Conservation (phyloP, 2,888 invertebrate genomes). For the Junonia oenone region DNA sequence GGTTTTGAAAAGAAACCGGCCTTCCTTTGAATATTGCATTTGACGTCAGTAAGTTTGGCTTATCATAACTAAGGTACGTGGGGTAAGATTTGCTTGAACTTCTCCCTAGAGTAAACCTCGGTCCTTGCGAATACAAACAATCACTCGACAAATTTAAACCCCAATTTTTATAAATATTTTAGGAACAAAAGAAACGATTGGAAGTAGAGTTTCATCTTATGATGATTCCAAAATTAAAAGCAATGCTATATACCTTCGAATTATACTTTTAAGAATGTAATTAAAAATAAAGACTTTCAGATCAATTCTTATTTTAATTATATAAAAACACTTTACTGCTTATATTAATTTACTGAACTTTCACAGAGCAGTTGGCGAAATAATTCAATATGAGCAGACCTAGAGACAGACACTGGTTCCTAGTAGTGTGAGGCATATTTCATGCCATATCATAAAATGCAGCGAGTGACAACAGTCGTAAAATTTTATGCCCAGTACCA, state of each 20-base stretch:
- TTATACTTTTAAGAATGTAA: too few species aligned
- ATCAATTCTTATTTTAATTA: background rate
- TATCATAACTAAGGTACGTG: slow-evolving; percentile 41
- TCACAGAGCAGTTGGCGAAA: slow-evolving; percentile 60
- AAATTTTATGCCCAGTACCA: slow-evolving; percentile 65
- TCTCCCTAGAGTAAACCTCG: slow-evolving; percentile 26
- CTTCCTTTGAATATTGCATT: slow-evolving; percentile 63
- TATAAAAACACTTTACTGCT: slow-evolving; percentile 22
- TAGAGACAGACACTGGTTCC: slow-evolving; percentile 40
- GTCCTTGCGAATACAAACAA: slow-evolving; percentile 15
- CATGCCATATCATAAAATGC: slow-evolving; percentile 69
- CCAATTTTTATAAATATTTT: slow-evolving; percentile 35
- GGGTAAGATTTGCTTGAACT: slow-evolving; percentile 36
- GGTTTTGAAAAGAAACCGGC: slow-evolving; percentile 53
- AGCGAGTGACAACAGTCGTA: slow-evolving; percentile 67
- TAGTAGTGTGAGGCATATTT: slow-evolving; percentile 67
- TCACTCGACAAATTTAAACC: slow-evolving; percentile 11
- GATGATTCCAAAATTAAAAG: too few species aligned
- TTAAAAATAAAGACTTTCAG: background rate
- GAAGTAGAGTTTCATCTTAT: too few species aligned
- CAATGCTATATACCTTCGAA: background rate
- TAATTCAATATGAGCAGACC: slow-evolving; percentile 58
- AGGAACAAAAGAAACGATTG: slow-evolving; percentile 10
- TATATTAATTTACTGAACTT: slow-evolving; percentile 59
- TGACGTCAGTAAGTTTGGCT: slow-evolving; percentile 55